Conservation (phyloP, 1,140 invertebrate genomes). For the Drosophila prosaltans region DNA sequence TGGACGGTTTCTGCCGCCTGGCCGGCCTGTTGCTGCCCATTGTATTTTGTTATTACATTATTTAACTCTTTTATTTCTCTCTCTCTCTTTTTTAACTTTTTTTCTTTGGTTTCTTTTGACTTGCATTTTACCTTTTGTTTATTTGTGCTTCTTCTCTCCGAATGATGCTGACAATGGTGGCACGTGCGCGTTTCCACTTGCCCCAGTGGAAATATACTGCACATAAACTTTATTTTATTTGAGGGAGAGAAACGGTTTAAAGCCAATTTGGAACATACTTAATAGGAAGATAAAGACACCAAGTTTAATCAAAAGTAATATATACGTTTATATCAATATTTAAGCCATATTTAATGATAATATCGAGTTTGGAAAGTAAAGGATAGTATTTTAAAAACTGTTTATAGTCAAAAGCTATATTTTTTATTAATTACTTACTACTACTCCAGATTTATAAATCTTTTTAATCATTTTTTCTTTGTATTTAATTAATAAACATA, state of each 20-base stretch:
- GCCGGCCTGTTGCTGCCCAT: slow-evolving; percentile 1
- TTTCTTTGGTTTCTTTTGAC: slow-evolving; percentile 40
- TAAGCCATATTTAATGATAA: too few species aligned
- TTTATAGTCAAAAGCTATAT: too few species aligned
- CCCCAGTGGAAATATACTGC: slow-evolving; percentile 58
- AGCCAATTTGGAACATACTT: background rate
- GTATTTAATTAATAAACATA: too few species aligned
- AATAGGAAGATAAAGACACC: too few species aligned
- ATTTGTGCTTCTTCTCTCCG: background rate
- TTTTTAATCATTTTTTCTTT: background rate
- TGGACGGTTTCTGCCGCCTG: slow-evolving; percentile 24
- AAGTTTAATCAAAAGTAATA: too few species aligned
- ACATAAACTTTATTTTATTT: background rate
- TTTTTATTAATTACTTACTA: too few species aligned
- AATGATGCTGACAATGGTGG: slow-evolving; percentile 29
- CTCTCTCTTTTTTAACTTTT: background rate
- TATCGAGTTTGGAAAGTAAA: too few species aligned
- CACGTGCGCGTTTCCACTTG: slow-evolving; percentile 55
- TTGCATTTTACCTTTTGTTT: slow-evolving; percentile 54
- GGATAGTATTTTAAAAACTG: too few species aligned
- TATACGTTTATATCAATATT: too few species aligned
- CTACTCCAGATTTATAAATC: too few species aligned
- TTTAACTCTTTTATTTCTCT: slow-evolving; percentile 44
- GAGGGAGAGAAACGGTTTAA: background rate
- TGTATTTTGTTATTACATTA: slow-evolving; percentile 46